These are phyloP conservation scores for Heterodera schachtii DNA, from an alignment of 1,140 invertebrate species.

Conservation along the genomic window DNA sequence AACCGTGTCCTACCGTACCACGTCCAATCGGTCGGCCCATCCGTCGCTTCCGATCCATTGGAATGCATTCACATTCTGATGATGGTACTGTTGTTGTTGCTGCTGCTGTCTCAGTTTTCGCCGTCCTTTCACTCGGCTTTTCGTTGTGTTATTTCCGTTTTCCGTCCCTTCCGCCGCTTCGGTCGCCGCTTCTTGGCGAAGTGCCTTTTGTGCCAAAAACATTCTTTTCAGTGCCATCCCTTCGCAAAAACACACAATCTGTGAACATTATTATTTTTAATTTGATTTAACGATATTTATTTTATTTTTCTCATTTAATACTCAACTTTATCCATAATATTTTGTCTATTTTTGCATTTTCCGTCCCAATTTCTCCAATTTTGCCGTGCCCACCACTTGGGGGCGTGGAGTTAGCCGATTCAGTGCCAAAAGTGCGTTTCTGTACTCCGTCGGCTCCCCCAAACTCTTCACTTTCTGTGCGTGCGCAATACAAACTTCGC, in stretches of 20 bases:
- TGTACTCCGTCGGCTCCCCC: slow-evolving; percentile 62
- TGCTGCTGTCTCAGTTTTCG: not conserved
- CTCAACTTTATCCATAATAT: no score
- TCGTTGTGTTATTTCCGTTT: slow-evolving; percentile 19
- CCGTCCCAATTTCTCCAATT: not conserved
- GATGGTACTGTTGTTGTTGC: no score
- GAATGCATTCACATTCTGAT: not conserved
- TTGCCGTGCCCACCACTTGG: slow-evolving; percentile 66
- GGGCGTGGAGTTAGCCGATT: slow-evolving; percentile 72
- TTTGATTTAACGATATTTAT: no score
- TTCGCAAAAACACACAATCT: slow-evolving; percentile 82
- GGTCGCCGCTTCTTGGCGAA: slow-evolving; percentile 53
- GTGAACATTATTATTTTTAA: no score
- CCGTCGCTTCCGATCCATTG: slow-evolving; percentile 52
- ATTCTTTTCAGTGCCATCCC: slow-evolving; percentile 76
- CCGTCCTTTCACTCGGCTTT: slow-evolving; percentile 4
- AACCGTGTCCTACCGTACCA: not conserved
- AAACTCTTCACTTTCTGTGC: slow-evolving; percentile 67
- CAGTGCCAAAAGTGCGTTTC: slow-evolving; percentile 73
- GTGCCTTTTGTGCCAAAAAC: slow-evolving; percentile 72
- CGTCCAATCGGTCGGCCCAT: slow-evolving; percentile 58
- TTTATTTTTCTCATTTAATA: not conserved
- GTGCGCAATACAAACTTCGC: slow-evolving; percentile 75
- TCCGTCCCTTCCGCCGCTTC: not conserved
- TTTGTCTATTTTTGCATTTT: not conserved